Evolutionary conservation across 2,888 invertebrate species (phyloP).

Genomic region (Hemaris fuciformis): DNA sequence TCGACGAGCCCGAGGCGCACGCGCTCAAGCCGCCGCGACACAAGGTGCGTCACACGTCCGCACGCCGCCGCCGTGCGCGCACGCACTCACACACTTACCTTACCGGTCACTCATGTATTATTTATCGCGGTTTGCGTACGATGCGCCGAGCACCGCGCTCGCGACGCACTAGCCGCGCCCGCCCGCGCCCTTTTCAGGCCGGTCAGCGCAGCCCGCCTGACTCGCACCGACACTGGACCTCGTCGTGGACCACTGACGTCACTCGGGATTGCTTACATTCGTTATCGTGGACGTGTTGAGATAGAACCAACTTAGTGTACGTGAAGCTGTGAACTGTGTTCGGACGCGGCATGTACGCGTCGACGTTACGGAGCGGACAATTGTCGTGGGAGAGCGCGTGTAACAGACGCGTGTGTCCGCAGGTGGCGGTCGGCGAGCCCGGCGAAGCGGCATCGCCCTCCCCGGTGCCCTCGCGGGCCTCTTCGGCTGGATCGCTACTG

Average conservation of each 20-base stretch:
- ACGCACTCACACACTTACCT: conserved; percentile 76
- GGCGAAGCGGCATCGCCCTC: conserved; percentile 84
- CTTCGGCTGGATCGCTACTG: conserved; percentile 79
- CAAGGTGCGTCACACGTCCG: conserved; percentile 83
- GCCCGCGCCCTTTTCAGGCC: conserved; percentile 82
- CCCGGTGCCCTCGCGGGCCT: conserved; percentile 84
- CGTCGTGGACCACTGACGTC: conserved; percentile 48
- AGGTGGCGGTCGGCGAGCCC: conserved; percentile 79
- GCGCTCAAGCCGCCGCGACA: conserved; percentile 84
- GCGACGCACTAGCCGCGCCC: conserved; percentile 81
- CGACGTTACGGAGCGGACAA: conserved; percentile 82
- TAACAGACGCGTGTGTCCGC: conserved; percentile 85
- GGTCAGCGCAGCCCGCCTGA: conserved; percentile 82
- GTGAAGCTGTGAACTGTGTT: conserved; percentile 77
- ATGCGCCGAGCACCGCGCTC: conserved; percentile 80
- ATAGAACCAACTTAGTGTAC: conserved; percentile 65
- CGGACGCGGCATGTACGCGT: conserved; percentile 80
- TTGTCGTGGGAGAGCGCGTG: conserved; percentile 83
- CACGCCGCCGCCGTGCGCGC: conserved; percentile 79
- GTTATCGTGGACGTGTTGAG: conserved; percentile 64
- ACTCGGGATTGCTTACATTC: conserved; percentile 49
- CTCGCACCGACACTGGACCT: conserved; percentile 79
- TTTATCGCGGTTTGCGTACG: conserved; percentile 82
- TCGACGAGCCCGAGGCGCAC: conserved; percentile 82
- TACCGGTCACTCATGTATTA: conserved; percentile 80